Percentiles rank a stretch among this genome's conserved stretches.
Evolutionary conservation across 2,113 vertebrate genomes (phyloP).

Genomic region (Leiothrix lutea): DNA sequence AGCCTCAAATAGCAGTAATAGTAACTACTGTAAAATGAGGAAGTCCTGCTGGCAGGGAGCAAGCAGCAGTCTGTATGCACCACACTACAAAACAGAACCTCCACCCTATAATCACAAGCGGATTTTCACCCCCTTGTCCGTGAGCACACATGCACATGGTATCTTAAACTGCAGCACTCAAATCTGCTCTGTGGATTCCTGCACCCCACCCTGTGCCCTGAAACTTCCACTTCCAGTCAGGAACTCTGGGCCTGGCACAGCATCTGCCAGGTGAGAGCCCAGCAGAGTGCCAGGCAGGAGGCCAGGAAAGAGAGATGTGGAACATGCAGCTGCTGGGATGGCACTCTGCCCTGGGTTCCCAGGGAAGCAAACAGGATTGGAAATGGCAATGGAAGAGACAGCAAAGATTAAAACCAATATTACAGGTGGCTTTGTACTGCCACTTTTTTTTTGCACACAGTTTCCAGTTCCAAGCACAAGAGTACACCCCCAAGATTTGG

Average conservation of each 20-base stretch:
- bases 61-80: not conserved
- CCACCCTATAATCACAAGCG: not conserved
- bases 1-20: not conserved
- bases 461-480: not conserved
- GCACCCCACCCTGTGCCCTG: rapidly evolving
- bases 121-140: not conserved
- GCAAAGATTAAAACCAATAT: not conserved
- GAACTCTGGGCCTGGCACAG: not conserved
- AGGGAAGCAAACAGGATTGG: rapidly evolving
- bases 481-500: not conserved
- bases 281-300: not conserved
- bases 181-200: not conserved
- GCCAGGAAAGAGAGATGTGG: not conserved
- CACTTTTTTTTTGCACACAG: not conserved
- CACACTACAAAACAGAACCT: not conserved
- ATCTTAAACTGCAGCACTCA: not conserved
- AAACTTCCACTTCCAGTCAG: not conserved
- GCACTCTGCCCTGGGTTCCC: not conserved
- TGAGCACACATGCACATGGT: not conserved
- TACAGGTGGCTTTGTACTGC: not conserved
- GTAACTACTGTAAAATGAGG: not conserved
- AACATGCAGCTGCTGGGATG: not conserved
- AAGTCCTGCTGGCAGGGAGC: not conserved
- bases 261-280: not conserved
- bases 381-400: not conserved